Evolutionary conservation across 2,797 vertebrate species (phyloP).

Genomic region (Macrochelys suwanniensis): DNA sequence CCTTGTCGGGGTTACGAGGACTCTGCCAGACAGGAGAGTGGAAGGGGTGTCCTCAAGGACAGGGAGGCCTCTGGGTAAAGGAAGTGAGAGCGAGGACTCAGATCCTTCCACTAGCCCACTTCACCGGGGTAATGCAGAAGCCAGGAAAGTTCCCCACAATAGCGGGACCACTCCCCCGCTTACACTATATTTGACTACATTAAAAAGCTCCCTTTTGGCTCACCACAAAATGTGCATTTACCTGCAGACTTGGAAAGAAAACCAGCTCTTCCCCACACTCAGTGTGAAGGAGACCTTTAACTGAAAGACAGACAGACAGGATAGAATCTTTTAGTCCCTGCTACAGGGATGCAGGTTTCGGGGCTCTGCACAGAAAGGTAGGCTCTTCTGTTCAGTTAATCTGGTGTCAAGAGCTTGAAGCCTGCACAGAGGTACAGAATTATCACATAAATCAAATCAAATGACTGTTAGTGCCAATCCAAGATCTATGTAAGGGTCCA

Average conservation of each 20-base stretch:
- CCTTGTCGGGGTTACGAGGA: too few relatives aligned
- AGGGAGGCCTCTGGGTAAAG: too few relatives aligned
- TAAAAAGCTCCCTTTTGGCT: not conserved
- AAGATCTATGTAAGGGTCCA: not conserved
- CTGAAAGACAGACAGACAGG: not conserved
- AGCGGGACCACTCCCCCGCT: too few relatives aligned
- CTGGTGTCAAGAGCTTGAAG: not conserved
- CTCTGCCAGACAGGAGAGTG: too few relatives aligned
- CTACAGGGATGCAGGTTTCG: not conserved
- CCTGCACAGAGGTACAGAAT: not conserved
- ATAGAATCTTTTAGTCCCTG: not conserved
- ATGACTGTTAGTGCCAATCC: not conserved
- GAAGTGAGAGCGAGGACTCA: too few relatives aligned
- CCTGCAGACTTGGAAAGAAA: not conserved
- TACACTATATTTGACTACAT: not conserved
- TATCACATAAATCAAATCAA: not conserved
- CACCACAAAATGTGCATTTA: not conserved
- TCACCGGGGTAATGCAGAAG: too few relatives aligned
- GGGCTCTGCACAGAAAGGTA: not conserved
- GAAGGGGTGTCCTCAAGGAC: too few relatives aligned
- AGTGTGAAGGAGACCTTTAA: not conserved
- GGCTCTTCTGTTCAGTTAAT: not conserved
- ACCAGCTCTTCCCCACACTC: not conserved
- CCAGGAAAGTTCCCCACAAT: too few relatives aligned
- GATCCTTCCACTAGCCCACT: too few relatives aligned